A percentile compares a stretch with the other conserved stretches of the same genome.
Conservation (phyloP, 53 echinoderm and acorn worm genomes). For the Actinopyga echinites region DNA sequence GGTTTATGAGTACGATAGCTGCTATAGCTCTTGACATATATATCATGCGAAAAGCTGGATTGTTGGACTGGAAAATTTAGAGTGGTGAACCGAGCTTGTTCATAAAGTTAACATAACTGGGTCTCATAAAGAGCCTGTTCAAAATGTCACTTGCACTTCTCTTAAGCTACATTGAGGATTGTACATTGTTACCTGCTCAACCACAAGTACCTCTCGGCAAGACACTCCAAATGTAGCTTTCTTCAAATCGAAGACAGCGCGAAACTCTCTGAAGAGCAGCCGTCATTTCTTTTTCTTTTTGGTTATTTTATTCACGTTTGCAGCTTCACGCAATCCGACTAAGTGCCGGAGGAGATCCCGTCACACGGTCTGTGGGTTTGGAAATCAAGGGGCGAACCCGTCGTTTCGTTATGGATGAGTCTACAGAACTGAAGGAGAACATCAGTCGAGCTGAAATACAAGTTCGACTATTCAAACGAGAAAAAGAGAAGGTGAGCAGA, state of each 20-base stretch:
- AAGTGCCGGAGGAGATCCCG: slow-evolving; percentile 79
- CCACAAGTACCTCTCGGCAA: neutral
- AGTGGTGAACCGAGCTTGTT: no score
- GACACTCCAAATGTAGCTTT: slow-evolving; percentile 3
- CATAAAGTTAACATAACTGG: no score
- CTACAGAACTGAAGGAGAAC: slow-evolving; percentile 89
- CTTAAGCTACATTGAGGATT: no score
- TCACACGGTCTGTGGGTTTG: slow-evolving; percentile 89
- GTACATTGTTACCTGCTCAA: neutral
- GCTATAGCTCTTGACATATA: no score
- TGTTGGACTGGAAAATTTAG: no score
- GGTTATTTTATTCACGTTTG: neutral
- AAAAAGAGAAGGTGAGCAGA: slow-evolving; percentile 71
- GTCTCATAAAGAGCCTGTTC: no score
- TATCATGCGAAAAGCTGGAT: no score
- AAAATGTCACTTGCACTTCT: no score
- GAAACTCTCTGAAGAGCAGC: no score
- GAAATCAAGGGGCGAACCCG: slow-evolving; percentile 99
- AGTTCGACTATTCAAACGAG: slow-evolving; percentile 85
- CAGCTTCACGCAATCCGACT: slow-evolving; percentile 90
- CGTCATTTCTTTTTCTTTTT: no score
- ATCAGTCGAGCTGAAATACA: slow-evolving; percentile 95
- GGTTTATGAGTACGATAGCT: no score
- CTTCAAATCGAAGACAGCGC: slow-evolving; percentile 12
- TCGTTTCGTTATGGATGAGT: slow-evolving; percentile 86